Evolutionary conservation across 2,888 invertebrate species (phyloP).

Genomic region (Pseudococcus viburni): DNA sequence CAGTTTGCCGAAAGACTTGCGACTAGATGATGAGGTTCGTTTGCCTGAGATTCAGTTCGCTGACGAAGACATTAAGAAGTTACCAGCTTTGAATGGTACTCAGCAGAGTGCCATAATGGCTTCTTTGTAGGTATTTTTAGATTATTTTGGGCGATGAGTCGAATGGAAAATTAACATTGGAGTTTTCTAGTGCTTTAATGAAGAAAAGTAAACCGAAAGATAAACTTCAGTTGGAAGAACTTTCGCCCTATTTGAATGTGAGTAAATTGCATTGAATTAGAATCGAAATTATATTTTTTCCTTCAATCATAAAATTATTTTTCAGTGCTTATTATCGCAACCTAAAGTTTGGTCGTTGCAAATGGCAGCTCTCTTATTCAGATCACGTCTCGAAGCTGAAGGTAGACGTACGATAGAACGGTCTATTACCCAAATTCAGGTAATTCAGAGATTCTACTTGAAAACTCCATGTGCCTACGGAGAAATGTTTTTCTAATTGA

Average conservation of each 20-base stretch:
- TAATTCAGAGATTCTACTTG: slow-evolving; percentile 24
- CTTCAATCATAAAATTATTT: slow-evolving; percentile 27
- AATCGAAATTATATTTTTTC: slow-evolving; percentile 9
- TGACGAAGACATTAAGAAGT: slow-evolving; percentile 72
- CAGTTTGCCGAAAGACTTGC: slow-evolving; percentile 78
- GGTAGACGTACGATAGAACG: slow-evolving; percentile 89
- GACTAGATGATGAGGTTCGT: slow-evolving; percentile 88
- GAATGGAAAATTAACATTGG: not conserved
- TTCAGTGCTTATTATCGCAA: slow-evolving; percentile 76
- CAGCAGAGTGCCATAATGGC: slow-evolving; percentile 86
- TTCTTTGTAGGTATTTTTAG: slow-evolving; percentile 77
- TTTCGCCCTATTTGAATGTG: slow-evolving; percentile 81
- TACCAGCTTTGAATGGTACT: slow-evolving; percentile 77
- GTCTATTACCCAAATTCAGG: slow-evolving; percentile 80
- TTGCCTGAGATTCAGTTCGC: slow-evolving; percentile 83
- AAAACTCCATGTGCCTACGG: not conserved
- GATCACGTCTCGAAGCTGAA: slow-evolving; percentile 84
- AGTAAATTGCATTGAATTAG: slow-evolving; percentile 58
- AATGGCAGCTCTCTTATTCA: slow-evolving; percentile 80
- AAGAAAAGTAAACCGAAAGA: slow-evolving; percentile 85
- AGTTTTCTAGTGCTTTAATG: slow-evolving; percentile 77
- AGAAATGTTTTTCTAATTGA: not conserved
- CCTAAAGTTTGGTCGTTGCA: slow-evolving; percentile 84
- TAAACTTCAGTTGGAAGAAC: slow-evolving; percentile 85
- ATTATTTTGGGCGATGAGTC: slow-evolving; percentile 41